Evolutionary conservation across 2,888 invertebrate genomes (phyloP).

Genomic region (Spodoptera picta): DNA sequence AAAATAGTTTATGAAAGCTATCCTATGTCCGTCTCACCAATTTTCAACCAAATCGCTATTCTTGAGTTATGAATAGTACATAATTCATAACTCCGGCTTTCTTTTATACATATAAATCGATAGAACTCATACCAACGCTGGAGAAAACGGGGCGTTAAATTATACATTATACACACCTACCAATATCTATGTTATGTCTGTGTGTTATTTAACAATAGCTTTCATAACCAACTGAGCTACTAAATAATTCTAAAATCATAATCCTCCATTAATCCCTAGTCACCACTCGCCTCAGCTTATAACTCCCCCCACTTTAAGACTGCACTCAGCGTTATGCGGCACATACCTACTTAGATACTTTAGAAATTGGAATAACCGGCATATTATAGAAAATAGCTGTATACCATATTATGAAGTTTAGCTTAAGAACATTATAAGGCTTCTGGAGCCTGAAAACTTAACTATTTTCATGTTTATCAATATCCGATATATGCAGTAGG

Average conservation of each 20-base stretch:
- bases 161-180: too few relatives aligned
- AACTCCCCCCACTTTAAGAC: conserved; percentile 30
- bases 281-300: background rate
- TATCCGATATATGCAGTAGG: conserved; percentile 2
- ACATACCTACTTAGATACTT: conserved; percentile 44
- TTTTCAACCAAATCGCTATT: too few relatives aligned
- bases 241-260: background rate
- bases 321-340: conserved; percentile 42
- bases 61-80: too few relatives aligned
- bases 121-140: too few relatives aligned
- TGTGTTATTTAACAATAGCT: too few relatives aligned
- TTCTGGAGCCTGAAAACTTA: conserved; percentile 17
- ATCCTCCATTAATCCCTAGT: background rate
- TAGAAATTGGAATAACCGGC: conserved; percentile 51
- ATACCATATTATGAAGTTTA: conserved; percentile 25
- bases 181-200: too few relatives aligned
- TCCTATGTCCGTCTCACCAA: too few relatives aligned
- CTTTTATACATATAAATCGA: too few relatives aligned
- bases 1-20: too few relatives aligned
- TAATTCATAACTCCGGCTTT: too few relatives aligned
- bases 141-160: too few relatives aligned
- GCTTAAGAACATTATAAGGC: conserved; percentile 14
- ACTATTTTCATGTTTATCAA: conserved; percentile 25
- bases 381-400: conserved; percentile 45
- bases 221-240: too few relatives aligned